phyloP scores from a whole-genome alignment of 1,140 invertebrate genomes.

The Aphelinus certus region DNA sequence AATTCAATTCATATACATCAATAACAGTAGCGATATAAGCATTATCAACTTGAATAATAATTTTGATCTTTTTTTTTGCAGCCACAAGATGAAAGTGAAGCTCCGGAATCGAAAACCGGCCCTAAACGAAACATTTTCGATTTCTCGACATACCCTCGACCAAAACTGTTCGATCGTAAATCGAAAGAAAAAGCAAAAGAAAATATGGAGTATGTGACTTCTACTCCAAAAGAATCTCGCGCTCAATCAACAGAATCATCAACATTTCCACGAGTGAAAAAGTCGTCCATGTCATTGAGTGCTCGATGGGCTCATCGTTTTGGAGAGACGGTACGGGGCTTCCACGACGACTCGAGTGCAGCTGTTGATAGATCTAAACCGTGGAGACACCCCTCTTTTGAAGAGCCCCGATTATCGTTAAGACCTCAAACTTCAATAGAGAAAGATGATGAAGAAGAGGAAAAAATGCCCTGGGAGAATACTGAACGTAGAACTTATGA shows the following conservation, averaged over 20 bases:
- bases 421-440: conserved; percentile 46
- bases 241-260: conserved; percentile 63
- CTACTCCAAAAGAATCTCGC: conserved; percentile 58
- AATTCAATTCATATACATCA: too few species aligned
- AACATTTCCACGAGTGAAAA: conserved; percentile 64
- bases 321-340: conserved; percentile 44
- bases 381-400: conserved; percentile 64
- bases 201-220: conserved; percentile 52
- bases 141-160: conserved; percentile 79
- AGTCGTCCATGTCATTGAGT: conserved; percentile 55
- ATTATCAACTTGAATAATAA: too few species aligned
- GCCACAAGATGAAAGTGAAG: conserved; percentile 8
- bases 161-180: conserved; percentile 76
- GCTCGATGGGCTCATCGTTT: conserved; percentile 67
- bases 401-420: conserved; percentile 57
- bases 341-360: conserved; percentile 25
- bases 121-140: conserved; percentile 73
- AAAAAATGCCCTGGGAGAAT: conserved; percentile 54
- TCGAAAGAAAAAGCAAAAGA: conserved; percentile 56
- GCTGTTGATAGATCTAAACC: conserved; percentile 57
- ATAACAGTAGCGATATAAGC: too few species aligned
- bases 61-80: background rate
- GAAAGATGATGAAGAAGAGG: conserved; percentile 44
- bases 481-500: conserved; percentile 25
- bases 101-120: conserved; percentile 56